phyloP scores from a whole-genome alignment of 2,888 invertebrate species.

The Apoderus coryli region DNA sequence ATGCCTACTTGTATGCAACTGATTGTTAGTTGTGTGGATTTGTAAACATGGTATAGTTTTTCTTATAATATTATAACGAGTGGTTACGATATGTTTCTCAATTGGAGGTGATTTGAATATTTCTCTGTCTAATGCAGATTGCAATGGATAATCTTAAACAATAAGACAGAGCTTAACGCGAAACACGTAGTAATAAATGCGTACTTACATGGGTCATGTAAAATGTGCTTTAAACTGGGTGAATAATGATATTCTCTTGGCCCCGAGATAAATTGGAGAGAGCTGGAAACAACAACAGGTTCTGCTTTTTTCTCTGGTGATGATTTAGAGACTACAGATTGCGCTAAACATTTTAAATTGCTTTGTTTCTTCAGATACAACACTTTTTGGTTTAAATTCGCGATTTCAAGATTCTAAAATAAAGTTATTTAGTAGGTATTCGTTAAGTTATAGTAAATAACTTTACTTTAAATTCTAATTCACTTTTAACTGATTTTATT shows the following conservation, averaged over 20 bases:
- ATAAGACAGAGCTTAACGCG: too few species aligned
- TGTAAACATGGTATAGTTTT: slow-evolving; percentile 19
- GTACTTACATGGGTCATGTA: too few species aligned
- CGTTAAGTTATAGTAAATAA: slow-evolving; percentile 1
- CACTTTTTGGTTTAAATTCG: slow-evolving; percentile 39
- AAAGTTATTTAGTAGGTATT: slow-evolving; percentile 1
- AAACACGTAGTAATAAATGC: too few species aligned
- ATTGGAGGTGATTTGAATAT: slow-evolving; percentile 12
- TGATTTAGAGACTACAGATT: too few species aligned
- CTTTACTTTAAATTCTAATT: slow-evolving; percentile 42
- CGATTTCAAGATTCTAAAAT: slow-evolving; percentile 43
- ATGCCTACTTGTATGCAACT: slow-evolving; percentile 12
- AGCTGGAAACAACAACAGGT: too few species aligned
- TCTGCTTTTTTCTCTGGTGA: too few species aligned
- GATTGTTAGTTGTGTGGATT: slow-evolving; percentile 15
- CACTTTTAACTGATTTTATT: slow-evolving; percentile 34
- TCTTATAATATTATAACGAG: slow-evolving; percentile 12
- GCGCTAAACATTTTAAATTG: too few species aligned
- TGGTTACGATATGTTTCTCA: slow-evolving; percentile 18
- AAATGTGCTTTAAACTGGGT: too few species aligned
- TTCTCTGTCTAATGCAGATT: slow-evolving; percentile 6
- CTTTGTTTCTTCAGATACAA: slow-evolving; percentile 17
- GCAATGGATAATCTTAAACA: slow-evolving; percentile 19
- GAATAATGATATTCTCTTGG: too few species aligned
- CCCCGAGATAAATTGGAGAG: too few species aligned